Conservation (phyloP, 2,888 invertebrate genomes). For the Polyommatus icarus region DNA sequence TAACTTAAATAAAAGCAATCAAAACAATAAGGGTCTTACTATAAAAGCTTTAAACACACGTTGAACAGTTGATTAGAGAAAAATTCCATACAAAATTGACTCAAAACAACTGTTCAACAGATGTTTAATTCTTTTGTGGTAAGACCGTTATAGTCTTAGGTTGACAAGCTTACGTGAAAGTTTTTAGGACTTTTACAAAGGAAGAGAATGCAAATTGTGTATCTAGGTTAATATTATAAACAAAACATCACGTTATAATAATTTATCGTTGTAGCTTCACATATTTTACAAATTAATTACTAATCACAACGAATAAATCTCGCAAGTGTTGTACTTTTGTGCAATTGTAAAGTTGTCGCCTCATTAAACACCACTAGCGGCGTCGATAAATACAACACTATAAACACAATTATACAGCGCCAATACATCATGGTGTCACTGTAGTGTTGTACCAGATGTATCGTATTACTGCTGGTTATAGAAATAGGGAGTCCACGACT, state of each 20-base stretch:
- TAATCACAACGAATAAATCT: not conserved
- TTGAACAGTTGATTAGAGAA: no score
- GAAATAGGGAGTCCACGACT: conserved; percentile 45
- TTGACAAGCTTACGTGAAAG: no score
- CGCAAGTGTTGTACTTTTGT: conserved; percentile 10
- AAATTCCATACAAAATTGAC: no score
- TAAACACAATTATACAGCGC: conserved; percentile 62
- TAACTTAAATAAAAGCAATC: no score
- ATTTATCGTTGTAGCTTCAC: not conserved
- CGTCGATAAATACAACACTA: conserved; percentile 60
- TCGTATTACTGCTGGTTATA: conserved; percentile 74
- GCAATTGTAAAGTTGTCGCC: conserved; percentile 30
- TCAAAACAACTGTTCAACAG: no score
- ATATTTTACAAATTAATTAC: not conserved
- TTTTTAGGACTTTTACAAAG: no score
- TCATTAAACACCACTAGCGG: conserved; percentile 37
- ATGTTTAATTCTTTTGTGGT: no score
- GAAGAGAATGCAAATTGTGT: no score
- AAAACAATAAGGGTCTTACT: no score
- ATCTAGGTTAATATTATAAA: no score
- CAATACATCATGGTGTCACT: conserved; percentile 70
- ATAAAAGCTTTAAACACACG: no score
- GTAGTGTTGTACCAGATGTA: conserved; percentile 72
- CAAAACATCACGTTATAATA: not conserved
- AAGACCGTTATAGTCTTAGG: no score